Base-by-base conservation (phyloP, 2,888 invertebrate species). In the Drosophila histrio region DNA sequence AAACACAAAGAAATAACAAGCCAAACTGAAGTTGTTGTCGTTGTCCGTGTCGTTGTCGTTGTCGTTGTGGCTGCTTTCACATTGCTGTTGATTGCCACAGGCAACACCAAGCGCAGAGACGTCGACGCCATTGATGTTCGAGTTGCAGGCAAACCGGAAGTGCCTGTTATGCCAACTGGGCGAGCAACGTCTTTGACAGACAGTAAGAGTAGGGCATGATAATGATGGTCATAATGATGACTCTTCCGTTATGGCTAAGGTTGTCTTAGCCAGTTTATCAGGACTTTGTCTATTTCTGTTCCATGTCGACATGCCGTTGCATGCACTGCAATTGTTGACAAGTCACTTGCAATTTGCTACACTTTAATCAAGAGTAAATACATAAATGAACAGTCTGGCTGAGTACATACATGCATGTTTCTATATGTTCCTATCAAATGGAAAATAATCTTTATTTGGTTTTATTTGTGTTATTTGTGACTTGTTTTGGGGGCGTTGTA, bases 261-360 rank as follows among this genome's bases (percentile, higher is more conserved):
- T 34, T 49, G 49, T 30, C 28, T 34, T 30, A 17, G 66, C 61
- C 63, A 24, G 56, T 59, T 65, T 76, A 66, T 69, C 70, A 63
- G 79, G 56, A 44, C 24, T 44, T 90, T 84, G 91, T 89, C 84
- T 17, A 15, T n/a, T 22, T n/a, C 24, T 19, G 90, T 71, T 90
- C 91, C 82, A n/a, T n/a, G n/a, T 91, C 90, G 71, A 90, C 91
- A 77, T 91, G 91, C 38, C 90, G 89, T 76, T 90, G 90, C 90
- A 91, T 91, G 79, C 91, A 91, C 87, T 91, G 90, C 81, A 91
- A 89, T 89, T 92, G 91, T 87, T 91, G 91, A 72, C 91, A 90
- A 72, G 91, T 90, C 81, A 89, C 87, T 84, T 91, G 89, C 80
- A 92, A 89, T 88, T 91, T 91, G 77, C 90, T 90, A 89, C 91